Evolutionary conservation across 2,797 vertebrate species (phyloP).

Genomic region (Distichodus sexfasciatus): DNA sequence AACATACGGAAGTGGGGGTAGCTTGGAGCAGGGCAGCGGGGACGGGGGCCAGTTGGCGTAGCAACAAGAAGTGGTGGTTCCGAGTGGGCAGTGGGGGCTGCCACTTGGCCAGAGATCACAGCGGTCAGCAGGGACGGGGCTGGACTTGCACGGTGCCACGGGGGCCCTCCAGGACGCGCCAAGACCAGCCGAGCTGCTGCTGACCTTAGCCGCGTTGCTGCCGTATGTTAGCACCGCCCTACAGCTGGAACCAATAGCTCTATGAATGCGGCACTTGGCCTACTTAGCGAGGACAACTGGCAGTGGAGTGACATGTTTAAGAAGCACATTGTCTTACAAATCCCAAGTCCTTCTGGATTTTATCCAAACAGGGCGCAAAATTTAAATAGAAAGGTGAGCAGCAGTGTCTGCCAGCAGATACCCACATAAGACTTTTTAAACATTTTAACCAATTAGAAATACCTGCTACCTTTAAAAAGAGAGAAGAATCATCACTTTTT

Average conservation of each 20-base stretch:
- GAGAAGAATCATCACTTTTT: no score
- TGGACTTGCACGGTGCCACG: slow-evolving; percentile 62
- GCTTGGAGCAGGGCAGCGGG: slow-evolving; percentile 67
- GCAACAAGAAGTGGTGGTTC: slow-evolving; percentile 75
- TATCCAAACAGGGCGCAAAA: no score
- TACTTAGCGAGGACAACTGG: slow-evolving; percentile 24
- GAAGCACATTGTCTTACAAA: background rate
- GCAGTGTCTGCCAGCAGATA: no score
- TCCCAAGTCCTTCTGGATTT: background rate
- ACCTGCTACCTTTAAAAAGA: no score
- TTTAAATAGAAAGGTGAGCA: no score
- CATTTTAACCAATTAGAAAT: no score
- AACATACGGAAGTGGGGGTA: slow-evolving; percentile 79
- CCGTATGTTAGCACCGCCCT: slow-evolving; percentile 49
- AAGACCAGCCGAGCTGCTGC: slow-evolving; percentile 59
- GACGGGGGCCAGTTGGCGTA: slow-evolving; percentile 75
- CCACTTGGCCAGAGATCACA: slow-evolving; percentile 80
- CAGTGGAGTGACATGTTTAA: no score
- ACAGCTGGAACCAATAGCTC: slow-evolving; percentile 49
- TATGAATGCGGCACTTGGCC: slow-evolving; percentile 15
- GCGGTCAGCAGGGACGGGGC: slow-evolving; percentile 73
- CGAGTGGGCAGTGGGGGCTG: slow-evolving; percentile 74
- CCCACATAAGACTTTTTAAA: no score
- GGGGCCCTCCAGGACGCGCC: slow-evolving; percentile 65
- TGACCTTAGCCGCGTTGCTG: slow-evolving; percentile 69